Percentiles rank a stretch among this genome's conserved stretches.
Evolutionary conservation across 2,113 vertebrate species (phyloP).

Genomic region (Xiphophorus couchianus): DNA sequence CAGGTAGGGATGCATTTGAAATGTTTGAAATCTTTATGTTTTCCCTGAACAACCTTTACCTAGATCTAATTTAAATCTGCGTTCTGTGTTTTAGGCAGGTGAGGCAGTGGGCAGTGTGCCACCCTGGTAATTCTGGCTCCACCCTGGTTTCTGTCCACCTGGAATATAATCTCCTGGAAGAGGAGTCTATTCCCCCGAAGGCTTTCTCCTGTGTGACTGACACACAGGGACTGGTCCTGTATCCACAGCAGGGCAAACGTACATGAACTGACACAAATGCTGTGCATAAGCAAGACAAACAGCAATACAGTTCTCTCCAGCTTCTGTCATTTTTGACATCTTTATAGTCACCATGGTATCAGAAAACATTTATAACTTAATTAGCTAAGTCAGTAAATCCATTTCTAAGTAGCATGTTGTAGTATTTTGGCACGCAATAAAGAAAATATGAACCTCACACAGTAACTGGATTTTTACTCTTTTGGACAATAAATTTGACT

Average conservation of each 20-base stretch:
- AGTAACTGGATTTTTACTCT: slow-evolving; percentile 7
- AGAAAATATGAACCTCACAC: slow-evolving; percentile 23
- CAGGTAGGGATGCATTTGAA: slow-evolving; percentile 67
- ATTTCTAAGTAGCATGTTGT: slow-evolving; percentile 13
- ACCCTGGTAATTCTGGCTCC: slow-evolving; percentile 75
- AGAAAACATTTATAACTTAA: neutral
- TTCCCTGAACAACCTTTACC: neutral
- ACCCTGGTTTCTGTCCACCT: slow-evolving; percentile 79
- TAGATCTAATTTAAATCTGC: neutral
- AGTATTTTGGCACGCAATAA: slow-evolving; percentile 20
- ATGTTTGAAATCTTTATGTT: neutral
- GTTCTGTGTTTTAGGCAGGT: slow-evolving; percentile 72
- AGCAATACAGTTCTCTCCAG: neutral
- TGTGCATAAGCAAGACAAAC: neutral
- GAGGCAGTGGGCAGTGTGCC: slow-evolving; percentile 82
- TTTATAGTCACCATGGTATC: neutral
- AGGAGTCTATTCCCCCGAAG: slow-evolving; percentile 65
- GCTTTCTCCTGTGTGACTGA: slow-evolving; percentile 80
- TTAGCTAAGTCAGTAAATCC: slow-evolving; percentile 1
- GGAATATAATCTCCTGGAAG: slow-evolving; percentile 83
- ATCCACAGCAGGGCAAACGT: slow-evolving; percentile 70
- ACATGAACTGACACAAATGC: neutral
- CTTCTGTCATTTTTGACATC: neutral
- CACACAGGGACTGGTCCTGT: slow-evolving; percentile 72
- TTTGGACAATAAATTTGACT: neutral